Percentiles rank a stretch among this genome's conserved stretches.
Evolutionary conservation across 2,888 invertebrate genomes (phyloP).

Genomic region (Cistogaster globosa): DNA sequence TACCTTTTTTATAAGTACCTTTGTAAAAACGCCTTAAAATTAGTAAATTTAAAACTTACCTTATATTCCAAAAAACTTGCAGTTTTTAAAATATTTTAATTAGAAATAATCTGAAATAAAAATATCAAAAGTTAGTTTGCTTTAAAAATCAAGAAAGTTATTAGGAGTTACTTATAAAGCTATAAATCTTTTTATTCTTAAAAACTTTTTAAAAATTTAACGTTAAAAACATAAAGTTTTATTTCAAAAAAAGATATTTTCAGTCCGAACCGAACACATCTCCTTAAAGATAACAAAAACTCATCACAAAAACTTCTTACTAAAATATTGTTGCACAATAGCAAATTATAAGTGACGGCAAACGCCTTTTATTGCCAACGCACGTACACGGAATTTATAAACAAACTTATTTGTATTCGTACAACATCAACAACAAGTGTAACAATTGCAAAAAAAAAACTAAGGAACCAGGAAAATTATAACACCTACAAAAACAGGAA

Average conservation of each 20-base stretch:
- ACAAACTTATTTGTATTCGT: constrained; percentile 33
- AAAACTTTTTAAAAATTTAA: no score
- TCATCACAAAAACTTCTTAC: background rate
- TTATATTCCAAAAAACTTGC: background rate
- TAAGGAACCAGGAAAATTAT: constrained; percentile 37
- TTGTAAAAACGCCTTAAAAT: background rate
- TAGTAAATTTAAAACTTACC: background rate
- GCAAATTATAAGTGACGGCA: constrained; percentile 65
- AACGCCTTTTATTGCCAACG: constrained; percentile 70
- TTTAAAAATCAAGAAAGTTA: background rate
- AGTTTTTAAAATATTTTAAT: background rate
- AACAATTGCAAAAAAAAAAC: constrained; percentile 55
- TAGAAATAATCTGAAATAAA: background rate
- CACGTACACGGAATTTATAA: constrained; percentile 67
- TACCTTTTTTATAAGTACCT: no score
- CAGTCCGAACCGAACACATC: no score
- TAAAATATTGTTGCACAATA: constrained; percentile 35
- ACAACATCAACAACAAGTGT: constrained; percentile 3
- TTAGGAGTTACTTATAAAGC: no score
- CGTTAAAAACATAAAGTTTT: no score
- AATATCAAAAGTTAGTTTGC: background rate
- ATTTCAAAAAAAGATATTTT: no score
- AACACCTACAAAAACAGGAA: constrained; percentile 11
- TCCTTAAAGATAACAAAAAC: no score
- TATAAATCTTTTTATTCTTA: no score